These are phyloP conservation scores for Fragum sueziense DNA, from an alignment of 2,888 invertebrate species.

Conservation along the genomic window DNA sequence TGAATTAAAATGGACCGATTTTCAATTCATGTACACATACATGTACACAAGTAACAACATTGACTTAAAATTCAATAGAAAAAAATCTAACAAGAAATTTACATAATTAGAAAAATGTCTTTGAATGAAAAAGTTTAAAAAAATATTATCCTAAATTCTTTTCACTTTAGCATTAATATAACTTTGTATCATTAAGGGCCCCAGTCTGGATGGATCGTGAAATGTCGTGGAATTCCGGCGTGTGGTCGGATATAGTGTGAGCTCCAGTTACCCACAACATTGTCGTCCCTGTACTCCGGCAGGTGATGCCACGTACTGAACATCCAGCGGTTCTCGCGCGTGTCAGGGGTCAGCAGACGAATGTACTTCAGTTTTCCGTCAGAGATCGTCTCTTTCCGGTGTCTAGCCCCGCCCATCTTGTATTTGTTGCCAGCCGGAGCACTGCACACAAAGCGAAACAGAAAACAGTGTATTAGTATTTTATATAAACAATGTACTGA, in stretches of 20 bases:
- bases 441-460: constrained; percentile 27
- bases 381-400: constrained; percentile 33
- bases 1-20: too few species aligned
- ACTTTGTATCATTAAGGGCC: constrained; percentile 53
- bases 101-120: too few species aligned
- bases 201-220: constrained; percentile 79
- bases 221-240: constrained; percentile 70
- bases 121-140: not conserved
- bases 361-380: constrained; percentile 63
- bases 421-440: constrained; percentile 23
- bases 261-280: constrained; percentile 70
- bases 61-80: too few species aligned
- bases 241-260: constrained; percentile 75
- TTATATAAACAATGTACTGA: too few species aligned
- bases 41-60: too few species aligned
- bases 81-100: not conserved
- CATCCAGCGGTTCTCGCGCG: constrained; percentile 77
- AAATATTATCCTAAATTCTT: too few species aligned
- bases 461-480: not conserved
- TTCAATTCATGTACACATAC: too few species aligned
- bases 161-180: too few species aligned
- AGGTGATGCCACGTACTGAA: constrained; percentile 80
- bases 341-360: constrained; percentile 72
- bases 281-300: constrained; percentile 69
- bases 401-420: constrained; percentile 26